Base-by-base conservation (phyloP, 2,888 invertebrate species). In the Oligia fasciuncula region DNA sequence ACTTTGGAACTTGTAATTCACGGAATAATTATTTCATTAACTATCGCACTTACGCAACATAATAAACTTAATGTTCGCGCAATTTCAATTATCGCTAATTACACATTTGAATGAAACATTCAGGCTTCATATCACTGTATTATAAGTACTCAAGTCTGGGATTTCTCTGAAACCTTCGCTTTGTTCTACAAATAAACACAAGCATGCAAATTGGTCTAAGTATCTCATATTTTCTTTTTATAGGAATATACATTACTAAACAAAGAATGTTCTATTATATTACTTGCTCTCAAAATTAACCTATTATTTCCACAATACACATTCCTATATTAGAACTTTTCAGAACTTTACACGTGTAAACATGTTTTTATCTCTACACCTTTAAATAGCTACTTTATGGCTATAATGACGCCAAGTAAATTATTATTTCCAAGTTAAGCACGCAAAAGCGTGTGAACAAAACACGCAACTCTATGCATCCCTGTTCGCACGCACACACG, bases 401-500 rank as follows among this genome's bases (percentile, higher is more conserved):
- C 17, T 66, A n/a, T 40, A 75, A 69, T 72, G n/a, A 63, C 40
- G 54, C 65, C 60, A 40, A 72, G 3, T 69, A 8, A 67, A 76
- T 40, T 60, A 73, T 78, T 19, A 29, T 65, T 74, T 63, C 13
- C 54, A 62, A 69, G 14, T 72, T 40, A 17, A 19, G 43, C 84
- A 77, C 79, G n/a, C 69, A 74, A 43, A 40, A 76, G 13, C 23
- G 51, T 77, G 40, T 67, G 17, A 70, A 68, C n/a, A 63, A 54
- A 29, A 54, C 76, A 68, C 77, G 46, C 76, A 29, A 71, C 54
- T 74, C 73, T 57, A 62, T 49, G 89, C 89, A 90, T 73, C 81
- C 66, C 66, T 54, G 72, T 84, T 80, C 77, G 90, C 82, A 89
- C 75, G 84, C 71, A 85, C 77, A 82, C 82, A 79, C 76, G 89